Conservation (phyloP, 2,888 invertebrate species). For the Acanthopleura granulata region DNA sequence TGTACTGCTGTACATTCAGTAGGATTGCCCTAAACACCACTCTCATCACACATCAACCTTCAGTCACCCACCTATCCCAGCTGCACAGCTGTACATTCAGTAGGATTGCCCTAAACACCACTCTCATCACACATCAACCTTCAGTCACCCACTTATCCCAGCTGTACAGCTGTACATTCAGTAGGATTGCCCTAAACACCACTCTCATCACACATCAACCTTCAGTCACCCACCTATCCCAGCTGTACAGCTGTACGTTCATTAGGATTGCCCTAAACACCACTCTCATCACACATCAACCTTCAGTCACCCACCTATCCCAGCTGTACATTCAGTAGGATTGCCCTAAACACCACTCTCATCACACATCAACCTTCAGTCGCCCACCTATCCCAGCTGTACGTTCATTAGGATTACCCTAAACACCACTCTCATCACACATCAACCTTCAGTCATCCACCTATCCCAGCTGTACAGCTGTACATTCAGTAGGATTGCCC, state of each 20-base stretch:
- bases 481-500: no score
- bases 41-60: conserved; percentile 45
- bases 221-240: not conserved
- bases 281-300: conserved; percentile 71
- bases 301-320: conserved; percentile 73
- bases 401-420: not conserved
- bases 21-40: conserved; percentile 80
- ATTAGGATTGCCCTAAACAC: conserved; percentile 78
- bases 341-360: conserved; percentile 78
- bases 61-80: not conserved
- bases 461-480: not conserved
- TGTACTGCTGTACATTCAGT: conserved; percentile 79
- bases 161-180: conserved; percentile 79
- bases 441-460: no score
- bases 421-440: no score
- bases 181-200: conserved; percentile 79
- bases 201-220: conserved; percentile 64
- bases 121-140: conserved; percentile 71
- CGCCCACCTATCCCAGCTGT: not conserved
- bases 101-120: conserved; percentile 78
- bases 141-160: conserved; percentile 77
- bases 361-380: no score
- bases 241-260: conserved; percentile 66
- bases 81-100: conserved; percentile 69
- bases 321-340: conserved; percentile 79